Conservation (phyloP, 2,888 invertebrate genomes). For the Odontomyia ornata region DNA sequence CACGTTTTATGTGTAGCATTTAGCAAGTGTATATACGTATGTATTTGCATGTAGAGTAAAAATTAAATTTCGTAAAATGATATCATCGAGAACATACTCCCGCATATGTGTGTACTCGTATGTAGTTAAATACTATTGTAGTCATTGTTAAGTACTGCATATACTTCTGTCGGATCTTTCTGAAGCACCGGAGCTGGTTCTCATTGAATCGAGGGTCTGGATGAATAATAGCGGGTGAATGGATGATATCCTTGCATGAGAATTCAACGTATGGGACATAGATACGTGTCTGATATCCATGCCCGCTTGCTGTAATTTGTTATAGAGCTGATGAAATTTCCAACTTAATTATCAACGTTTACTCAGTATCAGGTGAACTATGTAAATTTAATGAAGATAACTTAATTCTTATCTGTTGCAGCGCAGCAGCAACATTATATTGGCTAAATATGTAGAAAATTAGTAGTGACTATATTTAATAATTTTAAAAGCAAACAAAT, state of each 20-base stretch:
- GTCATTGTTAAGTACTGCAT: background rate
- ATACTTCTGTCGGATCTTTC: background rate
- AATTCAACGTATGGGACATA: background rate
- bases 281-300: background rate
- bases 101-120: background rate
- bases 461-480: too few species aligned
- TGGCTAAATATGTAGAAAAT: background rate
- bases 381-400: conserved; percentile 41
- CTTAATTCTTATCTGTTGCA: conserved; percentile 16
- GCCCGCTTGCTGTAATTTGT: conserved; percentile 18
- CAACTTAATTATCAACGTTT: conserved; percentile 40
- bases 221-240: too few species aligned
- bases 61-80: conserved; percentile 19
- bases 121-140: background rate
- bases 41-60: background rate
- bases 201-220: too few species aligned
- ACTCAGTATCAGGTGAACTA: conserved; percentile 41
- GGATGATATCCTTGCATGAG: too few species aligned
- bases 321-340: conserved; percentile 39
- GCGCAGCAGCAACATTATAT: background rate
- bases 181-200: background rate
- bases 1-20: conserved; percentile 6
- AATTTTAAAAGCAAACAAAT: too few species aligned
- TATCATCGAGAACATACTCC: background rate
- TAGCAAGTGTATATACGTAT: background rate